A percentile compares a stretch with the other conserved stretches of the same genome.
These are phyloP conservation scores for Diorhabda carinulata DNA, from an alignment of 1,140 invertebrate genomes.

Conservation along the genomic window DNA sequence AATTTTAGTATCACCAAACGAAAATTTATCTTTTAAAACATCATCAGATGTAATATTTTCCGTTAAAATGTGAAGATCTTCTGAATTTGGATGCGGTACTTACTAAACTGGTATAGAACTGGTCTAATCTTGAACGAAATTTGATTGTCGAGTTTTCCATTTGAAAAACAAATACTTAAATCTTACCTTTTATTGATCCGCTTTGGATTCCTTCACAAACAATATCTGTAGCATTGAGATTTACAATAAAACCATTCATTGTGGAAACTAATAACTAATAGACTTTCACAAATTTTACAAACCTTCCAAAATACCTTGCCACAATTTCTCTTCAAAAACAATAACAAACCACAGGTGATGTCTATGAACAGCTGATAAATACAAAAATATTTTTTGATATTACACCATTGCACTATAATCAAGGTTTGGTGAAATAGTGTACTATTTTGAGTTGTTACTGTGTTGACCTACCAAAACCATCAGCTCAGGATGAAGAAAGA, in stretches of 20 bases:
- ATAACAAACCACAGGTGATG: neutral
- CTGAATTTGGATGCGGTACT: slow-evolving; percentile 4
- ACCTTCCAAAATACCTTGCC: slow-evolving; percentile 4
- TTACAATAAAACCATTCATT: slow-evolving; percentile 5
- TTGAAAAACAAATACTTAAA: neutral
- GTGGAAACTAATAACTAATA: slow-evolving; percentile 3
- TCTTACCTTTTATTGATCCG: slow-evolving; percentile 1
- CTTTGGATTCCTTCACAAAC: neutral
- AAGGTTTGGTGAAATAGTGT: slow-evolving; percentile 3
- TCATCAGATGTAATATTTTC: slow-evolving; percentile 6
- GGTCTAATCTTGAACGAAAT: neutral
- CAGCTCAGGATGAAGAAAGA: too few species aligned
- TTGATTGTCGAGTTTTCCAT: slow-evolving; percentile 6
- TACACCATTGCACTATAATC: slow-evolving; percentile 3
- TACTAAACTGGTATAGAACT: slow-evolving; percentile 1
- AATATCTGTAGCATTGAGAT: neutral
- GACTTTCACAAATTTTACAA: slow-evolving; percentile 1
- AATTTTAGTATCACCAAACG: slow-evolving; percentile 3
- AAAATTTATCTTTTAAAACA: slow-evolving; percentile 4
- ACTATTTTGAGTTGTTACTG: too few species aligned
- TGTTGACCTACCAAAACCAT: too few species aligned
- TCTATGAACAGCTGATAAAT: slow-evolving; percentile 6
- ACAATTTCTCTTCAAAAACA: slow-evolving; percentile 6
- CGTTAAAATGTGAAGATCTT: slow-evolving; percentile 3
- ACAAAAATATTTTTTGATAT: neutral